A percentile compares a stretch with the other conserved stretches of the same genome.
Evolutionary conservation across 2,113 vertebrate species (phyloP).

Genomic region (Elanus axillaris): DNA sequence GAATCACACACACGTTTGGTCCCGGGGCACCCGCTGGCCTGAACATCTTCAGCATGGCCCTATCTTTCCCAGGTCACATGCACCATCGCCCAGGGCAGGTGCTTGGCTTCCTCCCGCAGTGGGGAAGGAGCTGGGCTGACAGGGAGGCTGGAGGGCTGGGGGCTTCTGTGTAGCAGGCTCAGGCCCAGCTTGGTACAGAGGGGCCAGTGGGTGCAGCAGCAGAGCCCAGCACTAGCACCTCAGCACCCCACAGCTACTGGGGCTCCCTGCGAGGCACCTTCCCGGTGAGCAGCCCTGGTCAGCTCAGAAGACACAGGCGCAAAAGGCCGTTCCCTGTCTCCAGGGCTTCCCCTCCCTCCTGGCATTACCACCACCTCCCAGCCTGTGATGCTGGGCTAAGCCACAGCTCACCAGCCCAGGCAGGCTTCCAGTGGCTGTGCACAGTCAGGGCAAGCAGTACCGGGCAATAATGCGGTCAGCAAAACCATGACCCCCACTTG

Average conservation of each 20-base stretch:
- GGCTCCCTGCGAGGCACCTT: not conserved
- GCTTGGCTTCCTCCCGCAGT: rapidly evolving
- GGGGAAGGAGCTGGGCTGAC: not conserved
- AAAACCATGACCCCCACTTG: not conserved
- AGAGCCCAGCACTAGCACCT: not conserved
- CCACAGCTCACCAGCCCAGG: not conserved
- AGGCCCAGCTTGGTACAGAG: not conserved
- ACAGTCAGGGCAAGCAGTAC: rapidly evolving
- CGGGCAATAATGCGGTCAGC: rapidly evolving
- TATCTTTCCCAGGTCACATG: not conserved
- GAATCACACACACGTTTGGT: rapidly evolving
- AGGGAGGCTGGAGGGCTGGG: not conserved
- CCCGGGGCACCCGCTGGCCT: not conserved
- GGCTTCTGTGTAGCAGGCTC: not conserved
- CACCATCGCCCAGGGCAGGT: rapidly evolving
- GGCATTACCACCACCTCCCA: not conserved
- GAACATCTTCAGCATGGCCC: not conserved
- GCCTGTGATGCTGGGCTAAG: rapidly evolving
- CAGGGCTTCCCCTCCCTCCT: not conserved
- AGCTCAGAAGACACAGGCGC: not conserved
- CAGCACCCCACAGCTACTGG: not conserved
- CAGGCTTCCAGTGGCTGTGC: not conserved
- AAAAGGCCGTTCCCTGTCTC: not conserved
- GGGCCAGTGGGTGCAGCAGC: not conserved
- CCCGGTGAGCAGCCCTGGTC: not conserved